These are phyloP conservation scores for Protophormia terraenovae DNA, from an alignment of 2,888 invertebrate species.

Conservation along the genomic window DNA sequence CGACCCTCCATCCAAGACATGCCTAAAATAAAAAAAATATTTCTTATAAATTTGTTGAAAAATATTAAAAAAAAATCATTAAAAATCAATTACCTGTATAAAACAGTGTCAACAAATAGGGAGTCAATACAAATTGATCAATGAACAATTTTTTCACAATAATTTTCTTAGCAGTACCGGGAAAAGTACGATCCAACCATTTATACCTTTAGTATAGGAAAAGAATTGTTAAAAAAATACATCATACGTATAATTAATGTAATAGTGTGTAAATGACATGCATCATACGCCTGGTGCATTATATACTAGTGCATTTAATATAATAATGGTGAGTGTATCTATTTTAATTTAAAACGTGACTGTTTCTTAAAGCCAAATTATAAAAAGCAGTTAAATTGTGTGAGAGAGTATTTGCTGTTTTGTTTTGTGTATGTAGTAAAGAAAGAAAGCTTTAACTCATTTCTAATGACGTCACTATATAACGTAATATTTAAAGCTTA, in stretches of 20 bases:
- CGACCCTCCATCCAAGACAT: slow-evolving; percentile 89
- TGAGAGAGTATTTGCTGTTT: not conserved
- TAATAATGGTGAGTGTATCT: not conserved
- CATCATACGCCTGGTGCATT: slow-evolving; percentile 1
- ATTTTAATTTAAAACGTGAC: not conserved
- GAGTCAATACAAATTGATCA: slow-evolving; percentile 91
- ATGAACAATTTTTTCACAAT: slow-evolving; percentile 87
- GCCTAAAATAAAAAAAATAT: slow-evolving; percentile 81
- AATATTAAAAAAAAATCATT: not conserved
- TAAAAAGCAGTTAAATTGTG: not conserved
- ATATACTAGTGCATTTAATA: not conserved
- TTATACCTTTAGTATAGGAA: slow-evolving; percentile 85
- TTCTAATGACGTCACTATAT: not conserved
- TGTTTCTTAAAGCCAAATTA: not conserved
- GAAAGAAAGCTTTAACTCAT: not conserved
- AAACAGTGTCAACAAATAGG: slow-evolving; percentile 86
- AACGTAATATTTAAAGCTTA: not conserved
- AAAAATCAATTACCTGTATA: slow-evolving; percentile 83
- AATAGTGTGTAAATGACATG: not conserved
- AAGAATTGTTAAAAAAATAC: not conserved
- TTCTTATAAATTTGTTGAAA: not conserved
- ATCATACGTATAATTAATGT: not conserved
- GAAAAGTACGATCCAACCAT: slow-evolving; percentile 87
- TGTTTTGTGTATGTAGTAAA: not conserved
- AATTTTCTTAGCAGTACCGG: slow-evolving; percentile 85